Evolutionary conservation across 2,888 invertebrate genomes (phyloP).

Genomic region (Sarcophaga caerulescens): DNA sequence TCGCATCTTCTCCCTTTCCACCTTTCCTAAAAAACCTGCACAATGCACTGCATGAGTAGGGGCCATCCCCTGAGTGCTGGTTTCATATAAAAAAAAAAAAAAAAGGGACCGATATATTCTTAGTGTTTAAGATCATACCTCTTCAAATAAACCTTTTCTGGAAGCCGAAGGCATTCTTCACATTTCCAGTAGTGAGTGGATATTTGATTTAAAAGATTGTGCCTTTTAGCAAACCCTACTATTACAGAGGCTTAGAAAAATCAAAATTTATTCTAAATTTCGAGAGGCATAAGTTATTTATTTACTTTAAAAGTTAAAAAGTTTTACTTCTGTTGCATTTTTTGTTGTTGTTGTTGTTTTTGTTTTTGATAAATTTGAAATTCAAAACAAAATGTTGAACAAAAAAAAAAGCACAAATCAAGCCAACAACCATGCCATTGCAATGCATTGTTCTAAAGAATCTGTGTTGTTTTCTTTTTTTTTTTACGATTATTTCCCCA

Average conservation of each 20-base stretch:
- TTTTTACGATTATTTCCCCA: too few relatives aligned
- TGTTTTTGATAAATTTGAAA: slow-evolving; percentile 64
- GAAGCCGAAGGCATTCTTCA: too few relatives aligned
- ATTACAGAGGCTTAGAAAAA: slow-evolving; percentile 14
- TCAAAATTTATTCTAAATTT: slow-evolving; percentile 21
- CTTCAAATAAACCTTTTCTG: too few relatives aligned
- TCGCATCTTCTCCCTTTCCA: too few relatives aligned
- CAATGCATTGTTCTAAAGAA: slow-evolving; percentile 56
- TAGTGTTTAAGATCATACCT: too few relatives aligned
- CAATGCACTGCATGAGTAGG: too few relatives aligned
- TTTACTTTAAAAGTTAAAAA: slow-evolving; percentile 65
- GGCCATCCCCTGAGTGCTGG: too few relatives aligned
- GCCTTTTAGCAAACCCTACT: slow-evolving; percentile 44
- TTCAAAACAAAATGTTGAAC: slow-evolving; percentile 59
- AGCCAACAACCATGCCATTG: slow-evolving; percentile 51
- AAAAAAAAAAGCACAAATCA: slow-evolving; percentile 11
- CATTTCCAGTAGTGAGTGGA: too few relatives aligned
- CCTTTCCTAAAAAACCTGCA: too few relatives aligned
- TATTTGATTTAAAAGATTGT: too few relatives aligned
- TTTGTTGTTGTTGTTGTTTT: not conserved
- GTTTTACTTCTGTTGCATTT: slow-evolving; percentile 22
- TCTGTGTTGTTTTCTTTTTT: slow-evolving; percentile 5
- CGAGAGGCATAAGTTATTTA: slow-evolving; percentile 66
- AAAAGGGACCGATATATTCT: too few relatives aligned
- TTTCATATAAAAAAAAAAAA: too few relatives aligned